Conservation (phyloP, 2,113 vertebrate genomes). For the human region DNA sequence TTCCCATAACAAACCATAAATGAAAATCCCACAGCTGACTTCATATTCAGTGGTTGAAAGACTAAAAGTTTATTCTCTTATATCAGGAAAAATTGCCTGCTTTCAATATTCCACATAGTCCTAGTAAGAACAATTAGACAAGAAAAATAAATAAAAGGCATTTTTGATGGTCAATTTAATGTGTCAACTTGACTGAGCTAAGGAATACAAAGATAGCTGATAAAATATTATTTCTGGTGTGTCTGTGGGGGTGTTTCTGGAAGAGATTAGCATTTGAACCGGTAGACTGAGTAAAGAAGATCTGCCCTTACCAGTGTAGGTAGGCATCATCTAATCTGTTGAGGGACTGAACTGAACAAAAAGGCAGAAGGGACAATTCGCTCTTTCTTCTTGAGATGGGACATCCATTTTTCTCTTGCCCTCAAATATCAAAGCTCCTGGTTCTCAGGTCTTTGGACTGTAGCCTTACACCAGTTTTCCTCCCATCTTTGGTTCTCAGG, state of each 20-base stretch:
- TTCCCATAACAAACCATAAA: background rate
- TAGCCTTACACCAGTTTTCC: background rate
- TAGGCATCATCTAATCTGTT: background rate
- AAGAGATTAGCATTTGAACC: background rate
- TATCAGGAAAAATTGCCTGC: background rate
- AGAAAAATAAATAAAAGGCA: background rate
- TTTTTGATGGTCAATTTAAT: background rate
- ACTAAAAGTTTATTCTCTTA: background rate
- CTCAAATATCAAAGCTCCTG: background rate
- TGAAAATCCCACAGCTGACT: background rate
- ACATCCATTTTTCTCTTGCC: background rate
- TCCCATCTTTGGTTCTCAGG: background rate
- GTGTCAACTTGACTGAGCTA: background rate
- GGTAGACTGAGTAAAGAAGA: background rate
- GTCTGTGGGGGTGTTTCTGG: background rate
- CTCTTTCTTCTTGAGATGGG: background rate
- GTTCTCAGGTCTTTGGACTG: background rate
- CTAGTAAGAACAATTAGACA: background rate
- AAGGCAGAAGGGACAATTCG: background rate
- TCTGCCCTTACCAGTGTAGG: background rate
- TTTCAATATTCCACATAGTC: background rate
- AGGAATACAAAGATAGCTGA: background rate
- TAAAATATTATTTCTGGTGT: background rate
- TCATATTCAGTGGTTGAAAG: background rate
- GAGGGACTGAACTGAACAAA: background rate